phyloP scores from a whole-genome alignment of 2,888 invertebrate genomes.

The Xylocampa areola region DNA sequence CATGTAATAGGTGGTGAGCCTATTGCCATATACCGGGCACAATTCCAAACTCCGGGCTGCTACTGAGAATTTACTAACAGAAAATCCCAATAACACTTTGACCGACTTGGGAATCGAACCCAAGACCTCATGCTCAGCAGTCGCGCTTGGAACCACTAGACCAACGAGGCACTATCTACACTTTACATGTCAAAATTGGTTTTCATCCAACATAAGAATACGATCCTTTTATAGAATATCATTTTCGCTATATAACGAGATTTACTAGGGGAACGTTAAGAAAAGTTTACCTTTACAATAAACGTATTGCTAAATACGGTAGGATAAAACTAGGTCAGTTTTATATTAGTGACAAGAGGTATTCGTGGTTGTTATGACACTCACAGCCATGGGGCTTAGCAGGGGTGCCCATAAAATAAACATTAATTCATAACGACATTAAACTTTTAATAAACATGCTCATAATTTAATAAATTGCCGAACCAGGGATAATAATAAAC shows the following conservation, averaged over 20 bases:
- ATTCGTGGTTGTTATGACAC: slow-evolving; percentile 33
- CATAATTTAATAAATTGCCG: background rate
- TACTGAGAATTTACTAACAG: no score
- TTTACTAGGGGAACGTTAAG: slow-evolving; percentile 35
- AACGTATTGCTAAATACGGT: slow-evolving; percentile 19
- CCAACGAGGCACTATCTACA: no score
- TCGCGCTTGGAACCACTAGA: no score
- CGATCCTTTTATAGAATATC: slow-evolving; percentile 26
- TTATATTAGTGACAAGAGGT: slow-evolving; percentile 41
- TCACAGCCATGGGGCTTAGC: slow-evolving; percentile 12
- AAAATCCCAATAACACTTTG: no score
- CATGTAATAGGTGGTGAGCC: no score
- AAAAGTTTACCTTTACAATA: slow-evolving; percentile 42
- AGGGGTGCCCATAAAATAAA: slow-evolving; percentile 19
- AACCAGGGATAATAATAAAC: background rate
- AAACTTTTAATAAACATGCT: slow-evolving; percentile 7
- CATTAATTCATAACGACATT: slow-evolving; percentile 11
- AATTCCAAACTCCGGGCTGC: no score
- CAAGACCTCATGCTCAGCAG: no score
- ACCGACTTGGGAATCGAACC: no score
- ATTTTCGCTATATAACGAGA: slow-evolving; percentile 38
- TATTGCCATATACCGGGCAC: no score
- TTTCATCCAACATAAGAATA: slow-evolving; percentile 21
- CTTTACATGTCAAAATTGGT: no score
- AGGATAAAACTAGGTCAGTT: slow-evolving; percentile 37